Percentiles rank a stretch among this genome's conserved stretches.
These are phyloP conservation scores for Trididemnum nubilum DNA, from an alignment of 23 tunicate species.

Conservation along the genomic window DNA sequence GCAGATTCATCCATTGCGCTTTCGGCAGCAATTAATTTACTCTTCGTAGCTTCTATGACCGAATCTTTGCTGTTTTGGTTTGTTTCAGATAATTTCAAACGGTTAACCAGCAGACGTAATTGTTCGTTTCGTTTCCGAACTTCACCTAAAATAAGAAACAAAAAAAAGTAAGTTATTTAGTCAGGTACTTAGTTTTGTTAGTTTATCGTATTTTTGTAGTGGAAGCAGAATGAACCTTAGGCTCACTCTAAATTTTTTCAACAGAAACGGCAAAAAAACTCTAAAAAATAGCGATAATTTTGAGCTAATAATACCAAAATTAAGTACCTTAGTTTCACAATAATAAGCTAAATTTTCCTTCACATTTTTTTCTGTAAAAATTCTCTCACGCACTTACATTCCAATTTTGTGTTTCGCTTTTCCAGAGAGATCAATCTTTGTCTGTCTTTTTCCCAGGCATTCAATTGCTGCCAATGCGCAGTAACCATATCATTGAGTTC, in stretches of 20 bases:
- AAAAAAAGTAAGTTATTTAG: too few species aligned
- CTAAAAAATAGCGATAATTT: too few species aligned
- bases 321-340: too few species aligned
- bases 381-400: slow-evolving; percentile 48
- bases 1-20: slow-evolving; percentile 15
- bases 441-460: slow-evolving; percentile 86
- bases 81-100: slow-evolving; percentile 64
- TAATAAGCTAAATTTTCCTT: too few species aligned
- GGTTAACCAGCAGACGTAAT: slow-evolving; percentile 61
- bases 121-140: slow-evolving; percentile 75
- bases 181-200: slow-evolving; percentile 2
- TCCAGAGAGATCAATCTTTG: slow-evolving; percentile 49
- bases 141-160: slow-evolving; percentile 52
- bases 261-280: too few species aligned
- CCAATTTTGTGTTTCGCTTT: slow-evolving; percentile 51
- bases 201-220: not conserved
- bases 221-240: too few species aligned
- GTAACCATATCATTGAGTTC: slow-evolving; percentile 89
- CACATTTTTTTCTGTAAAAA: too few species aligned
- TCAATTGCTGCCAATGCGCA: slow-evolving; percentile 77
- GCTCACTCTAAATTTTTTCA: too few species aligned
- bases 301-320: too few species aligned
- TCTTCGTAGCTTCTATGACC: slow-evolving; percentile 39
- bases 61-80: slow-evolving; percentile 59
- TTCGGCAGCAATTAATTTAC: slow-evolving; percentile 42